phyloP scores from a whole-genome alignment of 2,797 vertebrate genomes.

The Salarias fasciatus region DNA sequence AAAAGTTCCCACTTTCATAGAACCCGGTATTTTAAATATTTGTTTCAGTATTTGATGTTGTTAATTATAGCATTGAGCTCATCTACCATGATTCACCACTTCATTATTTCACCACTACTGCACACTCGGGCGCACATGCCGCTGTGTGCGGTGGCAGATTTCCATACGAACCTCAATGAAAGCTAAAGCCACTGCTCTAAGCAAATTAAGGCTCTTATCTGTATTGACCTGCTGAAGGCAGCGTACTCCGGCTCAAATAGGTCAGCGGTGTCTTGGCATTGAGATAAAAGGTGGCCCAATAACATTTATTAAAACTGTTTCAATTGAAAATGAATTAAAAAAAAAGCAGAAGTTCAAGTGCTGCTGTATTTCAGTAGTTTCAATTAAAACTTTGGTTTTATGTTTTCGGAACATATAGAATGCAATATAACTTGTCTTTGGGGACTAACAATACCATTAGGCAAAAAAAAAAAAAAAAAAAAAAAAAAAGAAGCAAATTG shows the following conservation, averaged over 20 bases:
- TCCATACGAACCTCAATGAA: slow-evolving; percentile 58
- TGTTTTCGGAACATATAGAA: too few relatives aligned
- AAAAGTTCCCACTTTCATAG: too few relatives aligned
- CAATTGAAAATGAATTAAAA: background rate
- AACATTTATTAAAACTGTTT: background rate
- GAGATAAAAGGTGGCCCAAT: background rate
- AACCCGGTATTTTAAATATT: too few relatives aligned
- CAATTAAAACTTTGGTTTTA: too few relatives aligned
- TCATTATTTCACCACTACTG: too few relatives aligned
- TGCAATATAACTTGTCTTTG: too few relatives aligned
- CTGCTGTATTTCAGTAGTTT: too few relatives aligned
- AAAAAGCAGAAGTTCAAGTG: too few relatives aligned
- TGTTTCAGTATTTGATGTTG: too few relatives aligned
- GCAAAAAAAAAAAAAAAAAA: slow-evolving; percentile 4
- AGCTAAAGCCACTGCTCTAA: slow-evolving; percentile 38
- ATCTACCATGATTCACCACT: too few relatives aligned
- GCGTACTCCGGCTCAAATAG: slow-evolving; percentile 35
- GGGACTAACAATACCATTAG: too few relatives aligned
- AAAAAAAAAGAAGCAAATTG: background rate
- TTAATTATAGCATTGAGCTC: too few relatives aligned
- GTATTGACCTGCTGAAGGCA: slow-evolving; percentile 32
- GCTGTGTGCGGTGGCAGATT: slow-evolving; percentile 38
- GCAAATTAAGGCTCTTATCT: slow-evolving; percentile 68
- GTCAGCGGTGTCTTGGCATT: slow-evolving; percentile 11
- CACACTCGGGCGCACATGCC: slow-evolving; percentile 6